Percentiles rank a stretch among this genome's conserved stretches.
These are phyloP conservation scores for Masnerella sp. DNA, from an alignment of 2,888 invertebrate genomes.

Conservation along the genomic window DNA sequence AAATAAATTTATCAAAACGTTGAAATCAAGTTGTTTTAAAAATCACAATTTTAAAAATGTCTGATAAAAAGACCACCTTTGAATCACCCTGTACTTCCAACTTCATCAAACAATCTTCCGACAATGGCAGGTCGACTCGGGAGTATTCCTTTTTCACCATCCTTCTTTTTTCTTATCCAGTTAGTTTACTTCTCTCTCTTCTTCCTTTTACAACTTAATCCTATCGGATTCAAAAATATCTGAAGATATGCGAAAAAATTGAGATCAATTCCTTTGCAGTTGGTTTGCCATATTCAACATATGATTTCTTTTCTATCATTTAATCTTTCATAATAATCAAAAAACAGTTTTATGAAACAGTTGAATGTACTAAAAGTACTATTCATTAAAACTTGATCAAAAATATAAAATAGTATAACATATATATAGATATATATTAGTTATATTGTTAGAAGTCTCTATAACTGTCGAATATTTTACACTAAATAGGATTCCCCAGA, in stretches of 20 bases:
- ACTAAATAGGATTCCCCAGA: no score
- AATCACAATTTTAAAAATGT: background rate
- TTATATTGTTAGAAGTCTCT: no score
- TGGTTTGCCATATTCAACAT: background rate
- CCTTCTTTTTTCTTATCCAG: background rate
- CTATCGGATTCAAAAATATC: background rate
- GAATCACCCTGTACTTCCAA: conserved; percentile 7
- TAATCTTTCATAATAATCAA: background rate
- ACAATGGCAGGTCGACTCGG: conserved; percentile 19
- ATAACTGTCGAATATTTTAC: no score
- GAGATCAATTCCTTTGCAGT: background rate
- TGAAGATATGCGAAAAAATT: background rate
- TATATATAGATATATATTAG: no score
- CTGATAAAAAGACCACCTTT: background rate
- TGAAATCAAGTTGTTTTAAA: background rate
- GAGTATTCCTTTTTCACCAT: conserved; percentile 2
- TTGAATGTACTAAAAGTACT: no score
- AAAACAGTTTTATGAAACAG: background rate
- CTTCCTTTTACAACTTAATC: conserved; percentile 1
- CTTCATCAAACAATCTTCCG: conserved; percentile 15
- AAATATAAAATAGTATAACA: no score
- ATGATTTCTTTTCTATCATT: background rate
- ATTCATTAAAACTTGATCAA: no score
- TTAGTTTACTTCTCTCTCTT: background rate
- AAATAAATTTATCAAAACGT: background rate